A percentile compares a stretch with the other conserved stretches of the same genome.
These are phyloP conservation scores for Turdus rufiventris DNA, from an alignment of 2,113 vertebrate species.

Conservation along the genomic window DNA sequence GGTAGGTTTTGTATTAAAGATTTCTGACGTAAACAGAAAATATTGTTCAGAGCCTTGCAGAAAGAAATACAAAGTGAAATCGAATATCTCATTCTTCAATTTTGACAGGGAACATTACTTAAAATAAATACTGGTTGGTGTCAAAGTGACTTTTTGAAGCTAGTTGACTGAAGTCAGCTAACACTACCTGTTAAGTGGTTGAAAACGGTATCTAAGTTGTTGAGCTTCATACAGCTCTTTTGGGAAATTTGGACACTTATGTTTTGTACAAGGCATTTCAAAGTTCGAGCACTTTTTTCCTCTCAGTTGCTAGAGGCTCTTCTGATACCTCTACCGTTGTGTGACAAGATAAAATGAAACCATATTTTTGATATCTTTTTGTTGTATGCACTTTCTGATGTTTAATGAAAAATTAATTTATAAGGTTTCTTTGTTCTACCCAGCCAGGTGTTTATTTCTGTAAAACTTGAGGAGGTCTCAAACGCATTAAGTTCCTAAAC, in stretches of 20 bases:
- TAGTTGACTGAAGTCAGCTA: neutral
- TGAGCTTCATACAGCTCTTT: neutral
- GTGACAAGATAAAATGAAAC: neutral
- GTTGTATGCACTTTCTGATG: neutral
- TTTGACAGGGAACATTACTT: neutral
- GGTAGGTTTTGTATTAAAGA: neutral
- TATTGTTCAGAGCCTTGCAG: neutral
- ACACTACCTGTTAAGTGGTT: neutral
- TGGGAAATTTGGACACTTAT: neutral
- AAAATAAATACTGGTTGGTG: neutral
- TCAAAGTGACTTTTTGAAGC: neutral
- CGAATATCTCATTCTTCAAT: neutral
- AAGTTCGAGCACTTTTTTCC: neutral
- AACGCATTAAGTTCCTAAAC: neutral
- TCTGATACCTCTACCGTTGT: neutral
- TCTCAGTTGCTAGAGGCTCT: neutral
- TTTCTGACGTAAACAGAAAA: neutral
- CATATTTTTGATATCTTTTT: neutral
- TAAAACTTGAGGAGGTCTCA: neutral
- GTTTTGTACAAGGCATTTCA: neutral
- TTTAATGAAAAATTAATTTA: neutral
- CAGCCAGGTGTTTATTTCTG: neutral
- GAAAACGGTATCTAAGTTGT: neutral
- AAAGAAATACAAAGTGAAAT: neutral
- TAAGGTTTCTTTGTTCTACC: neutral